Evolutionary conservation across 2,797 vertebrate genomes (phyloP), one percentile per base, ranked within the genome.

Genomic region (Trachops cirrhosus): DNA sequence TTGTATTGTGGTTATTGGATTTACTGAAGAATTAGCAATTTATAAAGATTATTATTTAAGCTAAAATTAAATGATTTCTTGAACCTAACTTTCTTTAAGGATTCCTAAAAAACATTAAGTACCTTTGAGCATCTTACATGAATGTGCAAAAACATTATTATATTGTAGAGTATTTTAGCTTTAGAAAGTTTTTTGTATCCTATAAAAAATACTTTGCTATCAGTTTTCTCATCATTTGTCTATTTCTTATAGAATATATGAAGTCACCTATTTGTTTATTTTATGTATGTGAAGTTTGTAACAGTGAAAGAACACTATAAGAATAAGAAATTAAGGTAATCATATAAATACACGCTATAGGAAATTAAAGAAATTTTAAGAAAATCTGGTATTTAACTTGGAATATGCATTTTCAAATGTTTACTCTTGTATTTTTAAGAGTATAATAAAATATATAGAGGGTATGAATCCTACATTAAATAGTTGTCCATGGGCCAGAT

Each of bases 391-490:
- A 46, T 16, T 87, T 80, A 84, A 87, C 19, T 92, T 90, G 26
- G 3, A 79, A 80, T 94, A 96, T 12, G 24, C 19, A 64, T 64
- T 86, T 92, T 94, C 37, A 77, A 50, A 67, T 84, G 44, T 80
- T 83, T 82, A 16, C 16, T 57, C 39, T 68, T n/a, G 2, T 73
- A 29, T 80, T 92, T 96, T 92, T 77, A 93, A 70, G 24, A 85
- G 11, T 95, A 68, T 92, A 93, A 79, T 44, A 94, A 71, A 80
- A 83, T 89, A 24, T 84, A 44, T 71, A 39, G 34, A 52, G 26
- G 62, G 91, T 91, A 57, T 82, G 41, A 78, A 82, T 91, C 22
- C 73, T 93, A 67, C 11, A 29, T 94, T 96, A 64, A 95, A 85
- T 92, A 90, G 41, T 86, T 91, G 46, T 34, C 73, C 54, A 6